phyloP scores from a whole-genome alignment of 2,113 vertebrate species.

The Eolophus roseicapilla region DNA sequence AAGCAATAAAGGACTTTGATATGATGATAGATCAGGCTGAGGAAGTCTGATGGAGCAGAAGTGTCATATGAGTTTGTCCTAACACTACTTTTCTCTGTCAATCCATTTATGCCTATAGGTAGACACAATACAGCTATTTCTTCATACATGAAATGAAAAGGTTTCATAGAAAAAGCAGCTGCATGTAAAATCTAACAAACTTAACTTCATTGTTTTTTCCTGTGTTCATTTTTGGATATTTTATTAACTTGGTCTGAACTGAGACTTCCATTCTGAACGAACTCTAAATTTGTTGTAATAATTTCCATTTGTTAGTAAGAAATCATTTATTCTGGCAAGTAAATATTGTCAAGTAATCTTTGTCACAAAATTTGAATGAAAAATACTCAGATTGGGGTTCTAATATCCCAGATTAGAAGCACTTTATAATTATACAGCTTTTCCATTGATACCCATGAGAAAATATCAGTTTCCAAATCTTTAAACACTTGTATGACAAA shows the following conservation, averaged over 20 bases:
- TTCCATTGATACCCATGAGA: background rate
- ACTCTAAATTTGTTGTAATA: background rate
- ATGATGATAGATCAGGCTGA: background rate
- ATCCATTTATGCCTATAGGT: background rate
- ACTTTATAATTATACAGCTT: background rate
- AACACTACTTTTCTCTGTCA: background rate
- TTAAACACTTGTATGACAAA: background rate
- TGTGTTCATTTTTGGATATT: background rate
- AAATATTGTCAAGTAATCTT: background rate
- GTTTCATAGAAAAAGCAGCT: background rate
- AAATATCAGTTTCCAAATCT: background rate
- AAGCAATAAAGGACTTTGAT: background rate
- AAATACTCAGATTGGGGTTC: background rate
- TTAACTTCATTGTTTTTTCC: background rate
- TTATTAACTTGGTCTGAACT: background rate
- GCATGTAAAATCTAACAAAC: background rate
- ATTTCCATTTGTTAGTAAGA: background rate
- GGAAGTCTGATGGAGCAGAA: background rate
- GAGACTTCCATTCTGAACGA: background rate
- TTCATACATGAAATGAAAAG: background rate
- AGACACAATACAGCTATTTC: background rate
- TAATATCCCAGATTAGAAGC: background rate
- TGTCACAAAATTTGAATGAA: background rate
- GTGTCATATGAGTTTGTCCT: background rate
- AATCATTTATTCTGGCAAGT: background rate